phyloP scores from a whole-genome alignment of 1,140 invertebrate species.

The Drosophila simulans region DNA sequence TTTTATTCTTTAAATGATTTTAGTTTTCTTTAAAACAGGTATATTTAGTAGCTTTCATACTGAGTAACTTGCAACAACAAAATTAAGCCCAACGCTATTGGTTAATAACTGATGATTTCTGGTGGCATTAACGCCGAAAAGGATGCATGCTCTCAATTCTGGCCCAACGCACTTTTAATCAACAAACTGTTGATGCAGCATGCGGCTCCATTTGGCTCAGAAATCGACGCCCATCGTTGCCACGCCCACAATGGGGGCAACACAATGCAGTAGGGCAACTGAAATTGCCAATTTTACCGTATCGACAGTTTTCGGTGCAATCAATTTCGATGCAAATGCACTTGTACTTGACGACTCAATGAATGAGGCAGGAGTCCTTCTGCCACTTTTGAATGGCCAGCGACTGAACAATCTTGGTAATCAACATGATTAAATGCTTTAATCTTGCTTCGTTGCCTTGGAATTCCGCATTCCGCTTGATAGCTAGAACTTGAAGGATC shows the following conservation, averaged over 20 bases:
- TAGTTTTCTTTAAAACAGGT: too few species aligned
- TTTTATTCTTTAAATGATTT: too few species aligned
- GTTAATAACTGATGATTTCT: slow-evolving; percentile 1
- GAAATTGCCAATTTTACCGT: slow-evolving; percentile 77
- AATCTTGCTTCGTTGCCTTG: background rate
- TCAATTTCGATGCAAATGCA: slow-evolving; percentile 83
- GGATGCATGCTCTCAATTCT: slow-evolving; percentile 44
- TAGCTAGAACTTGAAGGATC: too few species aligned
- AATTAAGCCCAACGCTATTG: too few species aligned
- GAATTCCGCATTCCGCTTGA: background rate
- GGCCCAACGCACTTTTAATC: slow-evolving; percentile 75
- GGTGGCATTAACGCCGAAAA: slow-evolving; percentile 41
- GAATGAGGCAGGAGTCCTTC: slow-evolving; percentile 63
- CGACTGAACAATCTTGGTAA: background rate
- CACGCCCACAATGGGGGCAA: slow-evolving; percentile 42
- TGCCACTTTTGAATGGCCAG: slow-evolving; percentile 38
- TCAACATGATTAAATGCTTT: slow-evolving; percentile 2
- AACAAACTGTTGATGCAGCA: slow-evolving; percentile 77
- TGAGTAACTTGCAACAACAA: too few species aligned
- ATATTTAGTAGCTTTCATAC: too few species aligned
- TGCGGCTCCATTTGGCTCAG: slow-evolving; percentile 1
- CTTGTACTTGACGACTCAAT: slow-evolving; percentile 81
- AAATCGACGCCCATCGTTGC: slow-evolving; percentile 8
- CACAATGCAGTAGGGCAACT: slow-evolving; percentile 39
- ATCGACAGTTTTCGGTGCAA: slow-evolving; percentile 81